Percentiles rank a stretch among this genome's conserved stretches.
Conservation (phyloP, 2,797 vertebrate genomes). For the Heterohyrax brucei region DNA sequence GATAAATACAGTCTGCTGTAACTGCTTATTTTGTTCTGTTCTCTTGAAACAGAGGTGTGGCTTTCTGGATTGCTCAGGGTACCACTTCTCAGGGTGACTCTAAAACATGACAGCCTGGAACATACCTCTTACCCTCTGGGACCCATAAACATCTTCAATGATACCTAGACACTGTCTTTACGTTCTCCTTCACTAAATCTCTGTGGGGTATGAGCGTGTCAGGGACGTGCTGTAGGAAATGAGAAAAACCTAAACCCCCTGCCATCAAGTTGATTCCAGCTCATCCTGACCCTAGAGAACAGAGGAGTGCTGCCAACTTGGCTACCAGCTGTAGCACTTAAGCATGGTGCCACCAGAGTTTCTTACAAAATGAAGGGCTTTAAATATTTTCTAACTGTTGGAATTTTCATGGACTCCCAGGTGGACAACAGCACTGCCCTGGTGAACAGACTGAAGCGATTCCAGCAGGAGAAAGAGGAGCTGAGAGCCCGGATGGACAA, state of each 20-base stretch:
- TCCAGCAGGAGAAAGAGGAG: slow-evolving; percentile 98
- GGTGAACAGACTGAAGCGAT: slow-evolving; percentile 94
- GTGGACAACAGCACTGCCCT: slow-evolving; percentile 94
- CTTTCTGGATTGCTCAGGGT: neutral
- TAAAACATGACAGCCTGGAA: neutral
- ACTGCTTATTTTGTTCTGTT: neutral
- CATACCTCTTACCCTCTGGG: neutral
- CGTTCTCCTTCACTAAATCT: neutral
- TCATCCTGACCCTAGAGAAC: too few relatives aligned
- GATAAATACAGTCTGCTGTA: neutral
- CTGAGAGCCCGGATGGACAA: slow-evolving; percentile 97
- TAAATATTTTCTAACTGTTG: neutral
- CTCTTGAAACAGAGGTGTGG: neutral
- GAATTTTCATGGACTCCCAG: slow-evolving; percentile 84
- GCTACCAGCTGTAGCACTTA: too few relatives aligned
- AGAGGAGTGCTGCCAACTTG: too few relatives aligned
- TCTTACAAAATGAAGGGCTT: neutral
- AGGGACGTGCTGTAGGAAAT: neutral
- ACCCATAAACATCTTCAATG: neutral
- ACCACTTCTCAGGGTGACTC: neutral
- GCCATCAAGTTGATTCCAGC: too few relatives aligned
- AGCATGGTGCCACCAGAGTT: too few relatives aligned
- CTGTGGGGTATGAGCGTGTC: too few relatives aligned
- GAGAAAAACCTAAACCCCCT: neutral
- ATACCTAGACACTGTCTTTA: neutral